Conservation (phyloP, 2,888 invertebrate genomes). For the Ptilodon capucinus region DNA sequence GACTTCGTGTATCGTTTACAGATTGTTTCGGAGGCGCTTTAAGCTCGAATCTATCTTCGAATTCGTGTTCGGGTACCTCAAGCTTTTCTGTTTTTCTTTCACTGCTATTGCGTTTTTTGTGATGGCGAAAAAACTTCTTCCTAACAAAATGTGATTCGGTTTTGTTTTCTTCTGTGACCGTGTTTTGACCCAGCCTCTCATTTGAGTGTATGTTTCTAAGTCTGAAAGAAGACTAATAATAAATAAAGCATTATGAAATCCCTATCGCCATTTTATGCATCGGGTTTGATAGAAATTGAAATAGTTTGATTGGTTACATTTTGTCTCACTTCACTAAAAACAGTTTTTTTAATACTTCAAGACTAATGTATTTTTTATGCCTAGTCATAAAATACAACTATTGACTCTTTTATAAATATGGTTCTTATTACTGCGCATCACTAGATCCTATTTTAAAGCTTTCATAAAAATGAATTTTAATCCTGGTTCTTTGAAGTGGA, state of each 20-base stretch:
- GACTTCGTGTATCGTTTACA: conserved; percentile 32
- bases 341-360: too few relatives aligned
- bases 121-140: conserved; percentile 74
- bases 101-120: conserved; percentile 54
- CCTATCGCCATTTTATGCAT: too few relatives aligned
- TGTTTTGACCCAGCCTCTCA: conserved; percentile 54
- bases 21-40: conserved; percentile 69
- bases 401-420: too few relatives aligned
- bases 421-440: too few relatives aligned
- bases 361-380: too few relatives aligned
- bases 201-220: conserved; percentile 66
- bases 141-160: conserved; percentile 40
- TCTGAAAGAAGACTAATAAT: conserved; percentile 39
- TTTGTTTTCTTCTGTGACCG: conserved; percentile 38
- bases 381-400: too few relatives aligned
- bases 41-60: conserved; percentile 82
- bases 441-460: too few relatives aligned
- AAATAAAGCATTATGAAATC: too few relatives aligned
- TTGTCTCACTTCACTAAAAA: too few relatives aligned
- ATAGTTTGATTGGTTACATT: too few relatives aligned
- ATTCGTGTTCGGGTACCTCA: conserved; percentile 83
- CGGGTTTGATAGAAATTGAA: too few relatives aligned
- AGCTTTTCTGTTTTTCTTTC: conserved; percentile 47
- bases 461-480: neutral
- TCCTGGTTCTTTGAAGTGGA: neutral